A percentile compares a stretch with the other conserved stretches of the same genome.
phyloP scores from a whole-genome alignment of 2,888 invertebrate genomes.

The Myopa tessellatipennis region DNA sequence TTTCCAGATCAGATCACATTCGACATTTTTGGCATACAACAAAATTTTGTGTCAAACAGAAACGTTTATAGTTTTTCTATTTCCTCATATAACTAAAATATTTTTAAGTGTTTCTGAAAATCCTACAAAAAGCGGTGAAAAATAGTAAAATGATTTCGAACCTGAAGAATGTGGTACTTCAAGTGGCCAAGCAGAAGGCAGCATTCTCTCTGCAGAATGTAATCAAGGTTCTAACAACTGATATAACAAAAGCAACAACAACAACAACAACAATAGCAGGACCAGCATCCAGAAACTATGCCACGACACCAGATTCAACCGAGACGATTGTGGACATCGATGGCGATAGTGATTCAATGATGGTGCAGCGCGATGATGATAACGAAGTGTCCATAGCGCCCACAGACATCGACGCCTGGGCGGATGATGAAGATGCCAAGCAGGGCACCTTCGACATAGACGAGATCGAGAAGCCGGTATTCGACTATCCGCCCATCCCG shows the following conservation, averaged over 20 bases:
- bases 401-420: conserved; percentile 45
- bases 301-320: conserved; percentile 2
- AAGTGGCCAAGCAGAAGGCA: neutral
- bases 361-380: neutral
- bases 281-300: neutral
- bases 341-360: neutral
- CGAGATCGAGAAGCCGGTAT: too few species aligned
- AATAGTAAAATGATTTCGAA: neutral
- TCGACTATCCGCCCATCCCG: too few species aligned
- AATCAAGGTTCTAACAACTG: neutral
- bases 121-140: neutral
- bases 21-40: too few species aligned
- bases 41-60: too few species aligned
- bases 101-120: too few species aligned
- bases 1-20: too few species aligned
- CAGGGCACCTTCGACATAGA: neutral
- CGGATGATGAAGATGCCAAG: conserved; percentile 13
- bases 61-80: too few species aligned
- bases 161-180: neutral
- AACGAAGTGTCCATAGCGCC: conserved; percentile 36
- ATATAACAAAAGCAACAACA: conserved; percentile 25
- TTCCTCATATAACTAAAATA: too few species aligned
- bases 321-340: conserved; percentile 13
- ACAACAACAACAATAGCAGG: conserved; percentile 5
- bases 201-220: neutral